A percentile compares a stretch with the other conserved stretches of the same genome.
Evolutionary conservation across 2,888 invertebrate genomes (phyloP).

Genomic region (Cheilosia urbana): DNA sequence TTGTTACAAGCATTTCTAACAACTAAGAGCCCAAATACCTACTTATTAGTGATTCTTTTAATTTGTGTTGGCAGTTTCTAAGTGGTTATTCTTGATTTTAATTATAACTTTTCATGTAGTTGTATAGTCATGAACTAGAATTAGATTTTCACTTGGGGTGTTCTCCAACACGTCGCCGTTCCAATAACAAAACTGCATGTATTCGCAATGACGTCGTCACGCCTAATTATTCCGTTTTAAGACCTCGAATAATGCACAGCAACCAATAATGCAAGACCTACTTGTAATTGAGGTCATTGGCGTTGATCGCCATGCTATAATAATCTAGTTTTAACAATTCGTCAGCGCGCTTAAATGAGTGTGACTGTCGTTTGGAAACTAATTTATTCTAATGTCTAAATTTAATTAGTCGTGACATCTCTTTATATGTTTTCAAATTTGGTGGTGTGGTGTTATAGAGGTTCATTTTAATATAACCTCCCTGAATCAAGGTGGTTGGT

Average conservation of each 20-base stretch:
- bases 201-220: too few species aligned
- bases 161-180: too few species aligned
- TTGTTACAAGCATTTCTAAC: slow-evolving; percentile 34
- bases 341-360: not conserved
- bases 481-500: slow-evolving; percentile 3
- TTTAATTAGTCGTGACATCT: not conserved
- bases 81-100: slow-evolving; percentile 25
- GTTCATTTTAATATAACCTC: not conserved
- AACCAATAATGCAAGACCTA: slow-evolving; percentile 2
- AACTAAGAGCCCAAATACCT: not conserved
- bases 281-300: slow-evolving; percentile 14
- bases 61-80: not conserved
- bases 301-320: slow-evolving; percentile 13
- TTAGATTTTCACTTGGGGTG: too few species aligned
- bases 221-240: not conserved
- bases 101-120: not conserved
- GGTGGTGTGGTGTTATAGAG: too few species aligned
- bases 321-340: slow-evolving; percentile 2
- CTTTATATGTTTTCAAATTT: too few species aligned
- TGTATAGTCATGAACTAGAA: too few species aligned
- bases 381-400: not conserved
- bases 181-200: too few species aligned
- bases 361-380: slow-evolving; percentile 8
- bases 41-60: not conserved
- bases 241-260: slow-evolving; percentile 3